phyloP scores from a whole-genome alignment of 2,113 vertebrate genomes.

The Thalassarche chlororhynchos region DNA sequence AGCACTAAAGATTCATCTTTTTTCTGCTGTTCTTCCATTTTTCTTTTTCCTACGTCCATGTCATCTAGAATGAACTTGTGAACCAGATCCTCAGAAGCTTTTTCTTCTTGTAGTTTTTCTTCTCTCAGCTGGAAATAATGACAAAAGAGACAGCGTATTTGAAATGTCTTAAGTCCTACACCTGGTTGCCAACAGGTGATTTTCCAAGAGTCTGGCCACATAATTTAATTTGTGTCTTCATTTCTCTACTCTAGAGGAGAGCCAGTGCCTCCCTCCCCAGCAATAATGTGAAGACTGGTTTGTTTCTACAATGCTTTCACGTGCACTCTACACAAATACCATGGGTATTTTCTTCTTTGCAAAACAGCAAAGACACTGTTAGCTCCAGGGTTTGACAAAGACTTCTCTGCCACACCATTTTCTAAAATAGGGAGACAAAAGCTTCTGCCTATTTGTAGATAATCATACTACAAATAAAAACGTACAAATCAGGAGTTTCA shows the following conservation, averaged over 20 bases:
- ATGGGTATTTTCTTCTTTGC: not conserved
- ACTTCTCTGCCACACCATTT: not conserved
- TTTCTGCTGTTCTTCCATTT: slow-evolving; percentile 74
- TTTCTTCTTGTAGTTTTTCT: slow-evolving; percentile 79
- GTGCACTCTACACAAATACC: not conserved
- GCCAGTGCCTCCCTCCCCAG: not conserved
- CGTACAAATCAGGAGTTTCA: not conserved
- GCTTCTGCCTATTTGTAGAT: not conserved
- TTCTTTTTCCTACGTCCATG: slow-evolving; percentile 65
- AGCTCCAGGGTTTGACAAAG: not conserved
- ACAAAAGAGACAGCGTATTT: not conserved
- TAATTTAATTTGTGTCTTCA: not conserved
- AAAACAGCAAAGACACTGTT: not conserved
- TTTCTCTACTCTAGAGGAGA: not conserved
- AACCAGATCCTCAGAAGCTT: slow-evolving; percentile 69
- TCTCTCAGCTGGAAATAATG: slow-evolving; percentile 70
- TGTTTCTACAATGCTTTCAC: not conserved
- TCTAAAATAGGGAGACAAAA: not conserved
- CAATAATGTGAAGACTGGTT: not conserved
- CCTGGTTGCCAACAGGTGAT: not conserved
- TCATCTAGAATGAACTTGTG: slow-evolving; percentile 74
- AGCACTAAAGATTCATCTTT: slow-evolving; percentile 69
- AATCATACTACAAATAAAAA: not conserved
- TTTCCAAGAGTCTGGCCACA: not conserved
- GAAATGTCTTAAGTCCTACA: not conserved